A percentile compares a stretch with the other conserved stretches of the same genome.
phyloP scores from a whole-genome alignment of 2,888 invertebrate genomes.

The Agrochola macilenta region DNA sequence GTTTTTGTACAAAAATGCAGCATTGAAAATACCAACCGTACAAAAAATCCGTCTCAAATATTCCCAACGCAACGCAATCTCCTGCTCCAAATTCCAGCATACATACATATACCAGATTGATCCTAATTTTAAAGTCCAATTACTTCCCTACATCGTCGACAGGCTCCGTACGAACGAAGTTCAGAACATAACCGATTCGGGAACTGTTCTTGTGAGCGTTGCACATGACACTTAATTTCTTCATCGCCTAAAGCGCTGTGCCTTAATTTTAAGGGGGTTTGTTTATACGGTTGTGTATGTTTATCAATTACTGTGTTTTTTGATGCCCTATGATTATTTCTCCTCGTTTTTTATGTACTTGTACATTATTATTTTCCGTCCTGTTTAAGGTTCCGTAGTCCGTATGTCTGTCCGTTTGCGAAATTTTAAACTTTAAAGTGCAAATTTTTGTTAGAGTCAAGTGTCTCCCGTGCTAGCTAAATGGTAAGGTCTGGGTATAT shows the following conservation, averaged over 20 bases:
- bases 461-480: too few species aligned
- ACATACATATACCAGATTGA: constrained; percentile 2
- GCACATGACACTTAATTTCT: constrained; percentile 60
- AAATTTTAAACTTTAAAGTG: too few species aligned
- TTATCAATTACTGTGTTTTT: neutral
- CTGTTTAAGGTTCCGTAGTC: too few species aligned
- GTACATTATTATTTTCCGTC: too few species aligned
- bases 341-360: too few species aligned
- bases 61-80: constrained; percentile 1
- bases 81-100: constrained; percentile 1
- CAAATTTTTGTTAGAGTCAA: too few species aligned
- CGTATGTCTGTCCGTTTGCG: too few species aligned
- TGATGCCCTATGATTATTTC: too few species aligned
- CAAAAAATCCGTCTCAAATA: neutral
- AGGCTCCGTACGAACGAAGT: constrained; percentile 45
- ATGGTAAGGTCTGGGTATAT: too few species aligned
- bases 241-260: constrained; percentile 25
- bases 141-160: constrained; percentile 36
- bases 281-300: neutral
- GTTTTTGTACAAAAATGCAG: too few species aligned
- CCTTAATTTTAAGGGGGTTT: constrained; percentile 1
- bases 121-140: constrained; percentile 62
- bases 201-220: constrained; percentile 36
- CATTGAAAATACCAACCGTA: too few species aligned
- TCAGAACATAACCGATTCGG: constrained; percentile 47